phyloP scores from a whole-genome alignment of 2,888 invertebrate genomes.

The Melikaiella ostensackeni region DNA sequence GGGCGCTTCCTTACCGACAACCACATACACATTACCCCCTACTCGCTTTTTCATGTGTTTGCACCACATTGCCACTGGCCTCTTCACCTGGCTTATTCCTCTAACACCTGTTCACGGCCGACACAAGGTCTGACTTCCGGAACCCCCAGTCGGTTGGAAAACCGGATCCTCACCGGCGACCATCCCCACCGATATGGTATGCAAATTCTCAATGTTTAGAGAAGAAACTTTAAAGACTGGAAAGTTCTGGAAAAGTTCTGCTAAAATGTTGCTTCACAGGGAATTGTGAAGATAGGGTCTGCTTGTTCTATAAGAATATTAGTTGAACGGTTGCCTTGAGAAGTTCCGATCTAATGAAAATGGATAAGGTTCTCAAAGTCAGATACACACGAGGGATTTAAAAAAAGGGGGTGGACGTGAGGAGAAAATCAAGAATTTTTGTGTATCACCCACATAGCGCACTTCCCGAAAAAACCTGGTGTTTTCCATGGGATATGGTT shows the following conservation, averaged over 20 bases:
- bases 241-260: neutral
- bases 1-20: constrained; percentile 54
- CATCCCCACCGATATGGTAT: neutral
- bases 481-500: too few species aligned
- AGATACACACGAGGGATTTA: neutral
- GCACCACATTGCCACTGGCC: constrained; percentile 17
- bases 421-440: too few species aligned
- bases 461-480: too few species aligned
- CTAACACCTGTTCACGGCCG: constrained; percentile 26
- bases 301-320: neutral
- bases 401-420: neutral
- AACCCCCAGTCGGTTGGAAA: constrained; percentile 26
- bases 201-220: constrained; percentile 15
- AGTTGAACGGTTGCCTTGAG: neutral
- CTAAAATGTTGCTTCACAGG: neutral
- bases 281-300: neutral
- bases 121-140: constrained; percentile 28
- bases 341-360: neutral
- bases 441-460: too few species aligned
- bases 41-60: constrained; percentile 31
- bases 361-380: neutral
- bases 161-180: constrained; percentile 17
- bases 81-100: constrained; percentile 29
- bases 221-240: neutral
- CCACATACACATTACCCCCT: constrained; percentile 45